Base-by-base conservation (phyloP, 1,140 invertebrate species). In the Sipha flava region DNA sequence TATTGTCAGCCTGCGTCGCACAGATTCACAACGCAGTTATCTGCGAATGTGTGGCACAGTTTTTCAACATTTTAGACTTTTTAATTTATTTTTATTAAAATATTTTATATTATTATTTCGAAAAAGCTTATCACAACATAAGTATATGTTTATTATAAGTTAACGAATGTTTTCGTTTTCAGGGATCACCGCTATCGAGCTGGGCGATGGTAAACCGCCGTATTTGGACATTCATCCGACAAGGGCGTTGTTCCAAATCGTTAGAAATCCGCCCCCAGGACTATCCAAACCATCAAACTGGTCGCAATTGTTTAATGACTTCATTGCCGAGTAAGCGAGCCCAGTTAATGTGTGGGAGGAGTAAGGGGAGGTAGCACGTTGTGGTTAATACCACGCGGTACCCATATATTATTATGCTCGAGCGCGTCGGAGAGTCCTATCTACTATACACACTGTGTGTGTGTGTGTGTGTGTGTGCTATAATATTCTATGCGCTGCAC, bases 161-260 rank as follows among this genome's bases (percentile, higher is more conserved):
- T 9, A 12, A 6, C 14, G 40, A 16, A 0, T 62, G 14, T 21
- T 34, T 49, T 18, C 16, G 79, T 29, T 80, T 3, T 7, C 66
- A 87, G 87, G 89, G 14, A 96, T 97, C 57, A 95, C 93, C 0
- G 93, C 95, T 0, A 95, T 97, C 83, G 96, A 98, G 86, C 85
- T 98, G 81, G 94, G 91, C 2, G 95, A 97, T 84, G 93, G 93
- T 0, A 91, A 92, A 83, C 91, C 95, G 0, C 95, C 95, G 1
- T 92, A 92, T 81, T 88, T 91, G 79, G 90, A 94, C 80, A 93
- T 96, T 89, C 93, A 95, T 86, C 93, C 94, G 0, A 94, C 94
- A 0, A 87, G 94, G 83, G 92, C 91, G 0, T 87, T 96, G 81
- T 95, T 95, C 84, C 93, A 95, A 85, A 95, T 95, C 66, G 88